Evolutionary conservation across 1,140 invertebrate genomes (phyloP).

Genomic region (Drosophila mayri): DNA sequence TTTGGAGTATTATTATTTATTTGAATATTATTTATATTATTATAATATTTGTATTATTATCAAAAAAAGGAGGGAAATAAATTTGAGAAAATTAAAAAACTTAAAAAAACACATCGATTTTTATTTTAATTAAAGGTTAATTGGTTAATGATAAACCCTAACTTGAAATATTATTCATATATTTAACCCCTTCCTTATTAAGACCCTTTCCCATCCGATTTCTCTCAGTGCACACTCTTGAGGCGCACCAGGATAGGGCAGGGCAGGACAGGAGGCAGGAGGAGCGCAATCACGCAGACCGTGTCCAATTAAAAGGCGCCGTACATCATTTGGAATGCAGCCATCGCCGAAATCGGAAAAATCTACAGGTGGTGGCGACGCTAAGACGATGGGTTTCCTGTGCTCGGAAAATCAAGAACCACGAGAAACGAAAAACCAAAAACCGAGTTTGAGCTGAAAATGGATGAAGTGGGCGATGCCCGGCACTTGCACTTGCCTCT

Average conservation of each 20-base stretch:
- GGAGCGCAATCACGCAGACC: constrained; percentile 72
- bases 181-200: not conserved
- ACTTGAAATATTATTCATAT: too few species aligned
- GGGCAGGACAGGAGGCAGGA: constrained; percentile 9
- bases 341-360: constrained; percentile 55
- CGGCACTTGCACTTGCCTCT: constrained; percentile 16
- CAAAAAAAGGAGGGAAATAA: too few species aligned
- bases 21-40: too few species aligned
- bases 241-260: constrained; percentile 22
- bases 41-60: too few species aligned
- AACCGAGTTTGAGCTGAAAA: constrained; percentile 13
- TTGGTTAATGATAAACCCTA: too few species aligned
- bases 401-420: constrained; percentile 40
- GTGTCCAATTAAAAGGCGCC: constrained; percentile 82
- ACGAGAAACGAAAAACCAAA: constrained; percentile 10
- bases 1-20: too few species aligned
- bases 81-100: too few species aligned
- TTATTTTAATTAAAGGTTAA: too few species aligned
- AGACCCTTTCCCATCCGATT: not conserved
- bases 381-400: constrained; percentile 48
- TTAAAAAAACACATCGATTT: too few species aligned
- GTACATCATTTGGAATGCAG: constrained; percentile 78
- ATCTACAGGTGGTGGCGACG: constrained; percentile 78
- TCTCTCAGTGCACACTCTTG: constrained; percentile 12
- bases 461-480: constrained; percentile 17